Percentiles rank a stretch among this genome's conserved stretches.
These are phyloP conservation scores for Porites rus DNA, from an alignment of 92 coral and sea anemone genomes.

Conservation along the genomic window DNA sequence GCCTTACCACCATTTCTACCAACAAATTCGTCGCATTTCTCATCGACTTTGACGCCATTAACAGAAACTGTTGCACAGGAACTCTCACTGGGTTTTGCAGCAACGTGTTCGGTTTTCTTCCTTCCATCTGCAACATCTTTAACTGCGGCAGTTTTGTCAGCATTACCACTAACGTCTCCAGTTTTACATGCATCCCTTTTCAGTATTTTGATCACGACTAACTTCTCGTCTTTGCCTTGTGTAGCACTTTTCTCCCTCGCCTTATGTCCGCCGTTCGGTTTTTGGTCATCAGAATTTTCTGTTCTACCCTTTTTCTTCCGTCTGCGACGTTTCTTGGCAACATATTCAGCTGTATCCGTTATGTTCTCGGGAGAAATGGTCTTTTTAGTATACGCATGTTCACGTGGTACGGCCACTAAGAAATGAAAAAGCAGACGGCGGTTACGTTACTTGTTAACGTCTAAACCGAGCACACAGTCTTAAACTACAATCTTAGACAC, in stretches of 20 bases:
- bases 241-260: neutral
- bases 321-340: neutral
- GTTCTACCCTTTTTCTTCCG: constrained; percentile 14
- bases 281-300: neutral
- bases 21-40: neutral
- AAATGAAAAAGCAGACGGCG: neutral
- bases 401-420: neutral
- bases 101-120: neutral
- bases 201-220: neutral
- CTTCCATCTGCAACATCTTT: neutral
- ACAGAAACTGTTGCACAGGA: neutral
- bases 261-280: neutral
- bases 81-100: neutral
- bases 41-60: neutral
- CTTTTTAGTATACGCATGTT: neutral
- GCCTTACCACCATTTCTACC: neutral
- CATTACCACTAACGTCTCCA: neutral
- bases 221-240: neutral
- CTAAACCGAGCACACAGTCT: neutral
- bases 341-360: neutral
- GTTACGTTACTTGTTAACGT: neutral
- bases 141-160: neutral
- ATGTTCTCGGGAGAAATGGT: neutral
- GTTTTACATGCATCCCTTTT: too few relatives aligned
- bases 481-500: too few relatives aligned